These are phyloP conservation scores for Calephelis perditalis DNA, from an alignment of 2,888 invertebrate genomes.

Conservation along the genomic window DNA sequence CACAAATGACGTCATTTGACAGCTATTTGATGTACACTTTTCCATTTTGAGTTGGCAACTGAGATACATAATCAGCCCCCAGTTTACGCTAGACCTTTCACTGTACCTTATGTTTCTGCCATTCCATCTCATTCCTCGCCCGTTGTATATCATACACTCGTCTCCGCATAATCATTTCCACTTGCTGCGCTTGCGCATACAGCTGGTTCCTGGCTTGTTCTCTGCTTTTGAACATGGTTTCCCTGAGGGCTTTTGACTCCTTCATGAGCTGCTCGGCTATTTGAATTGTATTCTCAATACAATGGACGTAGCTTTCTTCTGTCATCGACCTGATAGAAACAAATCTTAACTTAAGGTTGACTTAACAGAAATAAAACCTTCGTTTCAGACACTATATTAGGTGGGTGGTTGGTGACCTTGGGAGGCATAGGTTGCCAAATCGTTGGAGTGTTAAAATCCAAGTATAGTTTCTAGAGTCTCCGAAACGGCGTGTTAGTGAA, in stretches of 20 bases:
- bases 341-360: neutral
- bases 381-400: too few relatives aligned
- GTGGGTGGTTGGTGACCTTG: too few relatives aligned
- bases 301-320: slow-evolving; percentile 90
- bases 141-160: slow-evolving; percentile 92
- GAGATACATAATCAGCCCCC: too few relatives aligned
- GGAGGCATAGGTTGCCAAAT: too few relatives aligned
- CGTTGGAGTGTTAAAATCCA: too few relatives aligned
- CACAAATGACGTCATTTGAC: too few relatives aligned
- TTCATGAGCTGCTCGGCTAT: slow-evolving; percentile 89
- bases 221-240: slow-evolving; percentile 86
- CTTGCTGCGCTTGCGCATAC: slow-evolving; percentile 87
- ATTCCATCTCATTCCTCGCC: slow-evolving; percentile 91
- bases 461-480: too few relatives aligned
- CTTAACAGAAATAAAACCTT: too few relatives aligned
- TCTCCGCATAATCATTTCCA: slow-evolving; percentile 90
- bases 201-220: slow-evolving; percentile 89
- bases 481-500: too few relatives aligned
- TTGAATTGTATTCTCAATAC: slow-evolving; percentile 86
- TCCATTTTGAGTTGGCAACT: too few relatives aligned
- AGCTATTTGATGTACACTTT: too few relatives aligned
- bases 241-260: slow-evolving; percentile 87
- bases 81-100: too few relatives aligned
- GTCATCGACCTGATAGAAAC: slow-evolving; percentile 77
- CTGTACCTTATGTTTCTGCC: slow-evolving; percentile 83